Percentiles rank a stretch among this genome's conserved stretches.
phyloP scores from a whole-genome alignment of 1,140 invertebrate species.

The Elymnias hypermnestra region DNA sequence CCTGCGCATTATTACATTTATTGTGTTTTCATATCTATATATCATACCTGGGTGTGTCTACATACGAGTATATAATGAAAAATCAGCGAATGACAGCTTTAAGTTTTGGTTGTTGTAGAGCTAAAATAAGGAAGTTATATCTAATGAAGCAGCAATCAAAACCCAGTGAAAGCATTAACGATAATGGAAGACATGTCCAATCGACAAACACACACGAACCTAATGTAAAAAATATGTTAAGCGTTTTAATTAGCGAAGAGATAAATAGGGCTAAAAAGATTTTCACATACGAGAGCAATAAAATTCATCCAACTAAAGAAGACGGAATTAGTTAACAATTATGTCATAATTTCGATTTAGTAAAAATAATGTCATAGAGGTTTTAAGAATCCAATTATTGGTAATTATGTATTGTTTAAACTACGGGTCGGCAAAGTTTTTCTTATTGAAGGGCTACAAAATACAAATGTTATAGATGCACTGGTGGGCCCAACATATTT shows the following conservation, averaged over 20 bases:
- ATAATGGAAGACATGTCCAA: constrained; percentile 13
- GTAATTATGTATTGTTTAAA: too few relatives aligned
- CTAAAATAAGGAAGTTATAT: constrained; percentile 15
- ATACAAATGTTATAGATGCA: neutral
- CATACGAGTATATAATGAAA: constrained; percentile 88
- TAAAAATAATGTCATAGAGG: too few relatives aligned
- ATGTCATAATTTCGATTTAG: too few relatives aligned
- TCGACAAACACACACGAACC: constrained; percentile 15
- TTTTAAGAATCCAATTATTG: too few relatives aligned
- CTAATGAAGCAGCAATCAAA: constrained; percentile 14
- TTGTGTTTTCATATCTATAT: constrained; percentile 94
- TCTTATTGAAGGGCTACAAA: too few relatives aligned
- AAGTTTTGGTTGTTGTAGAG: constrained; percentile 8
- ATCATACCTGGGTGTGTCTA: constrained; percentile 88
- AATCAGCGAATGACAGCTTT: constrained; percentile 16
- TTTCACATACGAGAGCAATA: constrained; percentile 48
- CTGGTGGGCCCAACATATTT: too few relatives aligned
- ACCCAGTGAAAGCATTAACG: constrained; percentile 7
- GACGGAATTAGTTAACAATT: constrained; percentile 13
- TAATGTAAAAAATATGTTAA: constrained; percentile 42
- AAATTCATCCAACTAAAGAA: constrained; percentile 49
- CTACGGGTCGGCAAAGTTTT: too few relatives aligned
- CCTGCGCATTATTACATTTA: constrained; percentile 89
- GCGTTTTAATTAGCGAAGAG: constrained; percentile 47
- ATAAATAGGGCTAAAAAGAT: constrained; percentile 47